Conservation (phyloP, 2,113 vertebrate species). For the Podilymbus podiceps region DNA sequence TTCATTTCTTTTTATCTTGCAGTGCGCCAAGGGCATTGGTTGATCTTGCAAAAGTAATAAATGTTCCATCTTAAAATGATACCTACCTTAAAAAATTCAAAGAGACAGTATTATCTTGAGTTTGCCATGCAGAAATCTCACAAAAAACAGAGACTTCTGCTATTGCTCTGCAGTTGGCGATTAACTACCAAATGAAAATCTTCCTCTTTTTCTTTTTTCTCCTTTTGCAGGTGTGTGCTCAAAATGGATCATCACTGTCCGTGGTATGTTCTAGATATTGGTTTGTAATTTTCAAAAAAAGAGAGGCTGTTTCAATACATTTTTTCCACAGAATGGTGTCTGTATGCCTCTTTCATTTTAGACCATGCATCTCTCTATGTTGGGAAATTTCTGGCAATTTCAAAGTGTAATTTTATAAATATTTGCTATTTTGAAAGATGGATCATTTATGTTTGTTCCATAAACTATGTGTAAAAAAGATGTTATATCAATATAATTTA, state of each 20-base stretch:
- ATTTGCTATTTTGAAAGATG: neutral
- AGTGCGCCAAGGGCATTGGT: neutral
- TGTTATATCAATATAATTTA: neutral
- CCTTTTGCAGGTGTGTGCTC: slow-evolving; percentile 86
- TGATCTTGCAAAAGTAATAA: neutral
- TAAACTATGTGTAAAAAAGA: neutral
- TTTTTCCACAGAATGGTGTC: neutral
- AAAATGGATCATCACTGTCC: slow-evolving; percentile 99
- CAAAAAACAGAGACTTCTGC: neutral
- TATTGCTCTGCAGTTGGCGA: neutral
- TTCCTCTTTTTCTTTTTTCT: neutral
- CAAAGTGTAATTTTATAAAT: no score
- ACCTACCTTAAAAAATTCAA: neutral
- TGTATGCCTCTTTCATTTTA: neutral
- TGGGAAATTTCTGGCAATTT: no score
- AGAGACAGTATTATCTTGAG: neutral
- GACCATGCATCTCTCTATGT: neutral
- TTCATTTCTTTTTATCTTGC: neutral
- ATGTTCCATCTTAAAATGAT: neutral
- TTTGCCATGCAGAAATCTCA: neutral
- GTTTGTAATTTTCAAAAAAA: neutral
- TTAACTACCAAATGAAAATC: neutral
- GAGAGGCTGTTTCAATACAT: neutral
- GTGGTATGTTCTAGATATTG: slow-evolving; percentile 80
- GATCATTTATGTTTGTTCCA: neutral